These are phyloP conservation scores for Fabriciana adippe DNA, from an alignment of 2,888 invertebrate species.

Conservation along the genomic window DNA sequence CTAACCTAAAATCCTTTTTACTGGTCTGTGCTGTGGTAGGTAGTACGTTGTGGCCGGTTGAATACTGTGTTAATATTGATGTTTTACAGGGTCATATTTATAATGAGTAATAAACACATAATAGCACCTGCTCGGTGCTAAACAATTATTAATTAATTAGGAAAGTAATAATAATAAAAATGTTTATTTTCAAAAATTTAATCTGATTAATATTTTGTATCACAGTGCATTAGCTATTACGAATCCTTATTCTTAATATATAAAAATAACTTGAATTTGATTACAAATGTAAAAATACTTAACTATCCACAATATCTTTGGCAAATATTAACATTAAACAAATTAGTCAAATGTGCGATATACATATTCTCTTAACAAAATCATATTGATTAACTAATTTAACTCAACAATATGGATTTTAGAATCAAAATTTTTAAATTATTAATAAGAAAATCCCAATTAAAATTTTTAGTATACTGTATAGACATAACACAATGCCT, in stretches of 20 bases:
- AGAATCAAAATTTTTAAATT: background rate
- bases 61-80: no score
- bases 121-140: no score
- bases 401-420: background rate
- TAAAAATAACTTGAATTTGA: slow-evolving; percentile 26
- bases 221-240: slow-evolving; percentile 39
- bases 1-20: no score
- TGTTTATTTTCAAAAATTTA: slow-evolving; percentile 28
- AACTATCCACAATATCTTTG: slow-evolving; percentile 47
- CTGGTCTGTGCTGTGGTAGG: no score
- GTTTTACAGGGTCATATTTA: no score
- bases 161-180: slow-evolving; percentile 12
- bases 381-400: background rate
- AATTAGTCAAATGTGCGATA: slow-evolving; percentile 3
- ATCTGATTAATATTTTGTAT: slow-evolving; percentile 35
- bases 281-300: slow-evolving; percentile 18
- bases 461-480: no score
- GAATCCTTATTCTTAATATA: slow-evolving; percentile 23
- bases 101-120: no score
- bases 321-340: slow-evolving; percentile 37
- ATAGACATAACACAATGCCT: background rate
- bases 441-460: background rate
- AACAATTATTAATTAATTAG: background rate
- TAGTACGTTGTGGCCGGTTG: no score
- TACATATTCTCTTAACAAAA: background rate